Evolutionary conservation across 2,113 vertebrate species (phyloP), one percentile per base, ranked within the genome.

Genomic region (Toxotes jaculatrix): DNA sequence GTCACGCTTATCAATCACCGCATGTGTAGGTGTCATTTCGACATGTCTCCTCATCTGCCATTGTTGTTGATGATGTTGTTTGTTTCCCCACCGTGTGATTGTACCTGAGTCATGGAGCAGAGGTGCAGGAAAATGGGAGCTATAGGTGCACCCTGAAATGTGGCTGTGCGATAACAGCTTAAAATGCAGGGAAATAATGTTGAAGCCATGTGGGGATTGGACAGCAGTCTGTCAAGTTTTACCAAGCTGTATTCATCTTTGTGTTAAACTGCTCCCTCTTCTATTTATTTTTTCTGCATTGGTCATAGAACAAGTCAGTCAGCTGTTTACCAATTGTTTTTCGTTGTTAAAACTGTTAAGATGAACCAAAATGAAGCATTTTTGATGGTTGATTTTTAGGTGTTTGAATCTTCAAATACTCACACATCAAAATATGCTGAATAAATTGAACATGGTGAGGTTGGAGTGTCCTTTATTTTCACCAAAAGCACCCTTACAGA

Each of bases 1-100:
- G 87, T 93, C 92, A 92, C 87, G 83, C 92, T 89, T 94, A 94
- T 95, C 93, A 95, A 92, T 95, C 95, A 93, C 80, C 9, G 74
- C 82, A 72, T 83, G 82, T 87, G 84, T 89, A 87, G 78, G 82
- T 93, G 92, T 93, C 88, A 82, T 94, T 90, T 85, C 67, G 79
- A 89, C 89, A 89, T 64, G 78, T 92, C 80, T 88, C 49, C 74
- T 84, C 85, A 72, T 91, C 89, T 89, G 90, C 83, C 88, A 72
- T 79, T 88, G 89, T 83, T 90, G 89, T 88, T 90, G 93, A 87
- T 88, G 87, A 88, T 91, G 91, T 86, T 89, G 87, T 93, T 91
- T 88, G 75, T 79, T 81, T 72, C 42, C 59, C 34, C 77, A 43
- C 74, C 51, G 32, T 79, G 83, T 87, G 90, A 92, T 82, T 89